A percentile compares a stretch with the other conserved stretches of the same genome.
phyloP scores from a whole-genome alignment of 92 coral and sea anemone species.

The Porites lobata region DNA sequence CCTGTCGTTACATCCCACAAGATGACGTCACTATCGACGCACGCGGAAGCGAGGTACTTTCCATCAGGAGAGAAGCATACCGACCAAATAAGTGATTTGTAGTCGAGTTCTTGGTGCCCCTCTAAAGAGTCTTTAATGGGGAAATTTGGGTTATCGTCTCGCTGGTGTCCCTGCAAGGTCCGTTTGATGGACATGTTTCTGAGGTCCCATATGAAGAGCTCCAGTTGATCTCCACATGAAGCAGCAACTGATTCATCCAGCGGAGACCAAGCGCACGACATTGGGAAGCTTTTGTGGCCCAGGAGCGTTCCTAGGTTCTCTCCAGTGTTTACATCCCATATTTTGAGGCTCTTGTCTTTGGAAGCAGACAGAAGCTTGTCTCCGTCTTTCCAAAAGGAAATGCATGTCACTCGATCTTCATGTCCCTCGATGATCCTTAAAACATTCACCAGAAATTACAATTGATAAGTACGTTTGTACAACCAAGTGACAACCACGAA shows the following conservation, averaged over 20 bases:
- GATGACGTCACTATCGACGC: slow-evolving; percentile 66
- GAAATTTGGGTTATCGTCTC: slow-evolving; percentile 69
- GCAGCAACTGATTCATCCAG: slow-evolving; percentile 62
- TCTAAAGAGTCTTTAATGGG: slow-evolving; percentile 58
- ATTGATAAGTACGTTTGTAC: too few relatives aligned
- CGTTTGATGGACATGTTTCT: slow-evolving; percentile 4
- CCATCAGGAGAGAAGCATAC: slow-evolving; percentile 71
- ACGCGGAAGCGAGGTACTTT: slow-evolving; percentile 63
- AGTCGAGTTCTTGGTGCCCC: slow-evolving; percentile 50
- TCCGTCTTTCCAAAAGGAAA: slow-evolving; percentile 66
- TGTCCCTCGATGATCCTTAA: slow-evolving; percentile 55
- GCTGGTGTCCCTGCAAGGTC: slow-evolving; percentile 57
- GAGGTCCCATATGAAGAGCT: slow-evolving; percentile 75
- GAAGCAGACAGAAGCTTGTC: slow-evolving; percentile 59
- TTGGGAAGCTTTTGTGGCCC: slow-evolving; percentile 60
- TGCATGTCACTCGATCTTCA: slow-evolving; percentile 59
- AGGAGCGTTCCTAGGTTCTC: slow-evolving; percentile 45
- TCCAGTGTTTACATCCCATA: slow-evolving; percentile 58
- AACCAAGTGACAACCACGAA: too few relatives aligned
- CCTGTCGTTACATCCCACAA: slow-evolving; percentile 73
- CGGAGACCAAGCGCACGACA: slow-evolving; percentile 71
- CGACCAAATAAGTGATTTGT: slow-evolving; percentile 73
- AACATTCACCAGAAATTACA: not conserved
- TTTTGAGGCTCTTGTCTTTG: slow-evolving; percentile 54
- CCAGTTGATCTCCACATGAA: slow-evolving; percentile 66